These are phyloP conservation scores for Potorous gilbertii DNA, from an alignment of 2,797 vertebrate genomes.

Conservation along the genomic window DNA sequence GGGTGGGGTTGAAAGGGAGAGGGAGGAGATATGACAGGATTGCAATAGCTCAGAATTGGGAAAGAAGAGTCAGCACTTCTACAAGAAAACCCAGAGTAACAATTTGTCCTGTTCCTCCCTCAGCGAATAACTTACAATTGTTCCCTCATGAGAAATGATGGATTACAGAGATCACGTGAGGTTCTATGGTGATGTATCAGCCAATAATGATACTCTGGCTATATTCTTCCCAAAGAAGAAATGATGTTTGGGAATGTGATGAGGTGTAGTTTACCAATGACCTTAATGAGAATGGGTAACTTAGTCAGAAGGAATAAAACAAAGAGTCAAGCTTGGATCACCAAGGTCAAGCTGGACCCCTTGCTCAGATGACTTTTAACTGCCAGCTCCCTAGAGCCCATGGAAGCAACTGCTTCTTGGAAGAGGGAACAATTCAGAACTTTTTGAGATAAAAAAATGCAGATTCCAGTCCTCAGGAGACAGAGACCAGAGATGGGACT, in stretches of 20 bases:
- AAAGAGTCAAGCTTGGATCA: neutral
- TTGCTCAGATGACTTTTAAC: neutral
- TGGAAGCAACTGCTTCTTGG: neutral
- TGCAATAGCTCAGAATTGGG: neutral
- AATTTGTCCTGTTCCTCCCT: neutral
- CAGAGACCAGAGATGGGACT: neutral
- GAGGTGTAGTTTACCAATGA: neutral
- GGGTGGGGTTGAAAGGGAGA: neutral
- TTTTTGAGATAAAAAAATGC: neutral
- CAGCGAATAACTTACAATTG: neutral
- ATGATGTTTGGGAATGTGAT: neutral
- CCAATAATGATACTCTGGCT: conserved; percentile 17
- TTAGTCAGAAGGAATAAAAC: neutral
- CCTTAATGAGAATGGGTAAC: neutral
- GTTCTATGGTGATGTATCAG: neutral
- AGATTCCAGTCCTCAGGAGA: neutral
- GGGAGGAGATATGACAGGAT: neutral
- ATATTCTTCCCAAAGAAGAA: conserved; percentile 12
- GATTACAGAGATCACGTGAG: neutral
- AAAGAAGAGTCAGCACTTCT: neutral
- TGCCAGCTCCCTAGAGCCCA: neutral
- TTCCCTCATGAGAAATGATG: conserved; percentile 35
- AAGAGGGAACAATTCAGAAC: neutral
- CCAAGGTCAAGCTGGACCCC: neutral
- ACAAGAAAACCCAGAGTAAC: neutral